Base-by-base conservation (phyloP, 2,888 invertebrate species). In the Drosophila anomalata region DNA sequence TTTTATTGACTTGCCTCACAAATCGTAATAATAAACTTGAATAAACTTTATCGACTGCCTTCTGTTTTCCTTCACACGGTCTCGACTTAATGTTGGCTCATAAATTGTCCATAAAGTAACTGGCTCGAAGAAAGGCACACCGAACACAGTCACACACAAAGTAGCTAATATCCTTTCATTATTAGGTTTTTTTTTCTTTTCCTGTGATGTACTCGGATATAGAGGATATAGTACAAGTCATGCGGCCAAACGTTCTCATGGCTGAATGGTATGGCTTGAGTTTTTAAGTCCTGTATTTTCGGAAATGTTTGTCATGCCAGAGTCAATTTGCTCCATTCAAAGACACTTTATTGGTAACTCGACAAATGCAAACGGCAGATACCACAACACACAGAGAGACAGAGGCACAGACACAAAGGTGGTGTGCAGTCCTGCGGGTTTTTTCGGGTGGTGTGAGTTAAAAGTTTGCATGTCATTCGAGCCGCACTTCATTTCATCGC, bases 381-480 rank as follows among this genome's bases (percentile, higher is more conserved):
- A 42, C 41, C 41, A 20, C 41, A 41, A n/a, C 33, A n/a, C 33
- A 12, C 33, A 12, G 33, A 36, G 8, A 29, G 8, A 29, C 9
- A 9, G 17, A 26, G 4, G 42, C 24, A 39, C 51, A 61, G 41
- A 24, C 36, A 51, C 44, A 47, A 58, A 59, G 52, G 47, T 52
- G 48, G 39, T 52, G 20, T 52, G 70, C 69, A 52, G 66, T 48
- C 31, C 39, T 39, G 41, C 33, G 67, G 48, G 24, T 36, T 17
- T 20, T 42, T 42, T 42, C 3, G 20, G 20, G 9, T 20, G 41
- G 41, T 20, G 53, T 62, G 73, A 54, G 66, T 59, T 52, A 70
- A 83, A 81, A 81, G 87, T 87, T 87, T 87, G 83, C 83, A 87
- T 87, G 83, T 83, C 87, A 87, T 81, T 87, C 53, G 73, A 84